Base-by-base conservation (phyloP, 23 tunicate genomes). In the Oikopleura dioica region DNA sequence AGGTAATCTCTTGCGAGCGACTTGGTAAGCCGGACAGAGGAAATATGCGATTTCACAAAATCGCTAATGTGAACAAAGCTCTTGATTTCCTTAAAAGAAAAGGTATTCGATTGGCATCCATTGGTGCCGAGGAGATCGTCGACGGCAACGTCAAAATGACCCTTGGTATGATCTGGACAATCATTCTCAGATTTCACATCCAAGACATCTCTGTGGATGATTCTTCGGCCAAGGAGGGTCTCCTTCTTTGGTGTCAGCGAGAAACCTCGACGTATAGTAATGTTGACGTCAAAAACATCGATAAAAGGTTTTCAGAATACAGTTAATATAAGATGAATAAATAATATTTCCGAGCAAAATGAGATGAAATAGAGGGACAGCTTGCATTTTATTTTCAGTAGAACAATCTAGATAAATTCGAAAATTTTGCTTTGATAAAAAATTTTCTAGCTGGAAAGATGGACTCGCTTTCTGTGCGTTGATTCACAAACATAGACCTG, bases 181-280 rank as follows among this genome's bases (percentile, higher is more conserved):
- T 94, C 58, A 94, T 94, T 69, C 80, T 94, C 38, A 78, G 99
- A 29, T 94, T 94, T 79, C 95, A 95, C 77, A 94, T 94, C 38
- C 99, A 94, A 83, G 99, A 94, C 68, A 94, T 94, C 38, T 94
- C 99, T 12, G 99, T 94, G 37, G 99, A 94, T 82, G 99, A 94
- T 63, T 83, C 99, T 0, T 94, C 99, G 77, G 99, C 99, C 1
- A 94, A 94, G 69, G 99, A 94, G 78, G 99, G 99, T 76, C 82
- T 94, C 1, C 78, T 94, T 35, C 68, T 94, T 75, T 94, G 99
- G 99, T 94, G 99, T 59, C 99, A 94, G 72, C 83, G 99, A 38
- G 86, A 94, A 50, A 94, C 99, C 1, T 95, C 99, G 29, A 95
- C 99, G 0, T 94, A 94, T 85, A 94, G 83, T 81, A 94, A 94